These are phyloP conservation scores for Cheirogaleus major DNA, from an alignment of 2,797 vertebrate genomes.

Conservation along the genomic window DNA sequence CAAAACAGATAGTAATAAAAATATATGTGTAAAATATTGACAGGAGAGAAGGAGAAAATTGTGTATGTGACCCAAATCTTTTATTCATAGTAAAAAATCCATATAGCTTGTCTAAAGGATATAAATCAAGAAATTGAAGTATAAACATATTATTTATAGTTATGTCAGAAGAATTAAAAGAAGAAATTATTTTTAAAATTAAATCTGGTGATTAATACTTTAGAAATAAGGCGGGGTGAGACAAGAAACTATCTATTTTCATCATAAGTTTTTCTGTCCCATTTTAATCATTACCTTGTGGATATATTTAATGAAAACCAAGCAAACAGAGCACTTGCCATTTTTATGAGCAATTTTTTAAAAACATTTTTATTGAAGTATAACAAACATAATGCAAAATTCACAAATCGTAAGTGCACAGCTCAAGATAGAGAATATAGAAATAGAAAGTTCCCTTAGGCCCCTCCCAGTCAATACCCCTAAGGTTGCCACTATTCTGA, in stretches of 20 bases:
- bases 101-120: conserved; percentile 17
- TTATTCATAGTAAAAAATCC: conserved; percentile 49
- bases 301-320: background rate
- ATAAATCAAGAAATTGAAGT: conserved; percentile 42
- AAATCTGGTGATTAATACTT: background rate
- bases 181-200: conserved; percentile 9
- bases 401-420: background rate
- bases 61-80: background rate
- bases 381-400: background rate
- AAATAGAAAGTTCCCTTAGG: background rate
- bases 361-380: background rate
- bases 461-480: background rate
- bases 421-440: background rate
- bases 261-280: background rate
- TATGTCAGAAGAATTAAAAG: conserved; percentile 34
- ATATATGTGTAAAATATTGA: background rate
- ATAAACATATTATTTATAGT: conserved; percentile 1
- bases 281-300: background rate
- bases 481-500: background rate
- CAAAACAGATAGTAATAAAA: conserved; percentile 9
- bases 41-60: background rate
- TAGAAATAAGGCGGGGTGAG: background rate
- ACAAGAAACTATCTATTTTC: background rate
- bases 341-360: background rate
- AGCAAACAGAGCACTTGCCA: background rate